A percentile compares a stretch with the other conserved stretches of the same genome.
These are phyloP conservation scores for Drosophila nannoptera DNA, from an alignment of 1,140 invertebrate genomes.

Conservation along the genomic window DNA sequence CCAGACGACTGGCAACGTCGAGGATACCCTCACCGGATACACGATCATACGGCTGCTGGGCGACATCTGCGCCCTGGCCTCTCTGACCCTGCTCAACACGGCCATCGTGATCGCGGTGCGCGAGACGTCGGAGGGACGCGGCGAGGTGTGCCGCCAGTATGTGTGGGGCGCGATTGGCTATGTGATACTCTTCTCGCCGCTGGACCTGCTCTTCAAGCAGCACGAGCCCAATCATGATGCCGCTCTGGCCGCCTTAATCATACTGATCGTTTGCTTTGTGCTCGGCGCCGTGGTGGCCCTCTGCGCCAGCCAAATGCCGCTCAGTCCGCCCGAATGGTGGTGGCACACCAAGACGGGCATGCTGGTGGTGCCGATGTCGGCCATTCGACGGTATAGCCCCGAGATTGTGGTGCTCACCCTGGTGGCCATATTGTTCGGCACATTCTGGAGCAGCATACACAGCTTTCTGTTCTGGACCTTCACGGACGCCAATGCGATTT, in stretches of 20 bases:
- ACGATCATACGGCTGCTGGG: slow-evolving; percentile 85
- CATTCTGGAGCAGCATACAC: slow-evolving; percentile 89
- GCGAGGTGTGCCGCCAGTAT: slow-evolving; percentile 89
- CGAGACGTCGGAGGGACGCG: slow-evolving; percentile 87
- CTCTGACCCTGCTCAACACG: slow-evolving; percentile 85
- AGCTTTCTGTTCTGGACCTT: slow-evolving; percentile 85
- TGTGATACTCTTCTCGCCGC: slow-evolving; percentile 85
- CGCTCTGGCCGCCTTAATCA: slow-evolving; percentile 79
- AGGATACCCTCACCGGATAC: slow-evolving; percentile 86
- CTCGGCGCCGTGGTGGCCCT: slow-evolving; percentile 67
- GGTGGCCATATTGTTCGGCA: slow-evolving; percentile 85
- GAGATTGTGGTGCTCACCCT: slow-evolving; percentile 85
- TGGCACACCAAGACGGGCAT: slow-evolving; percentile 89
- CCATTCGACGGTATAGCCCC: slow-evolving; percentile 85
- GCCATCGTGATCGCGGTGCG: slow-evolving; percentile 89
- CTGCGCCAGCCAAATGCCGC: slow-evolving; percentile 82
- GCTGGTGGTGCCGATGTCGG: slow-evolving; percentile 86
- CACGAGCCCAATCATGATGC: slow-evolving; percentile 42
- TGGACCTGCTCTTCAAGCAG: slow-evolving; percentile 80
- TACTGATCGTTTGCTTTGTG: slow-evolving; percentile 82
- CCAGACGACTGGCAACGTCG: slow-evolving; percentile 81
- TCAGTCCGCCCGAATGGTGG: slow-evolving; percentile 90
- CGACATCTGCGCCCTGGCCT: slow-evolving; percentile 87
- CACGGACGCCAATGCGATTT: slow-evolving; percentile 47
- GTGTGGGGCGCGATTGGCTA: slow-evolving; percentile 87